These are phyloP conservation scores for Hypothenemus hampei DNA, from an alignment of 1,140 invertebrate genomes.

Conservation along the genomic window DNA sequence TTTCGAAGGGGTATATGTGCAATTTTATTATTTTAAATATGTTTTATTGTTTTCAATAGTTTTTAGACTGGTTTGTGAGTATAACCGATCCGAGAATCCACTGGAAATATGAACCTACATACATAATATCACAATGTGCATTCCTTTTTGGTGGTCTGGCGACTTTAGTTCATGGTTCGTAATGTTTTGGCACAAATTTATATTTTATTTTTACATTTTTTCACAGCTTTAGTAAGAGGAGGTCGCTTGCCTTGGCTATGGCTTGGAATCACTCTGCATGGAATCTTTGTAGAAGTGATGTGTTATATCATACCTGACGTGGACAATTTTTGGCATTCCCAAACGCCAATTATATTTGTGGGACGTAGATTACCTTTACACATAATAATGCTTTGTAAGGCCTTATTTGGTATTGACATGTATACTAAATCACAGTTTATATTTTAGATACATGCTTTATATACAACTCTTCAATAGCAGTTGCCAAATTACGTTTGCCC, in stretches of 20 bases:
- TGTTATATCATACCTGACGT: conserved; percentile 59
- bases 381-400: conserved; percentile 69
- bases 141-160: conserved; percentile 52
- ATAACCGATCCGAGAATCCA: conserved; percentile 47
- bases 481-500: conserved; percentile 59
- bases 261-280: conserved; percentile 63
- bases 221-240: conserved; percentile 59
- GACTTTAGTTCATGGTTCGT: conserved; percentile 56
- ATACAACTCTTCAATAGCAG: conserved; percentile 64
- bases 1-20: conserved; percentile 32
- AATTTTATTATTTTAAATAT: neutral
- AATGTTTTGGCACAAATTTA: conserved; percentile 5
- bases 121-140: conserved; percentile 52
- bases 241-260: conserved; percentile 67
- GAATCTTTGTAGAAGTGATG: conserved; percentile 57
- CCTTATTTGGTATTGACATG: conserved; percentile 14
- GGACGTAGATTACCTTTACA: conserved; percentile 64
- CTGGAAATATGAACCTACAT: conserved; percentile 58
- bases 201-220: conserved; percentile 6
- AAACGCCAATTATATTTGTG: conserved; percentile 65
- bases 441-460: conserved; percentile 72
- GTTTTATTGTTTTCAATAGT: conserved; percentile 42
- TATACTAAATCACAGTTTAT: conserved; percentile 1
- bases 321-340: conserved; percentile 77
- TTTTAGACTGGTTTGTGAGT: conserved; percentile 53